A percentile compares a stretch with the other conserved stretches of the same genome.
These are phyloP conservation scores for Spinus pinus DNA, from an alignment of 2,797 vertebrate species.

Conservation along the genomic window DNA sequence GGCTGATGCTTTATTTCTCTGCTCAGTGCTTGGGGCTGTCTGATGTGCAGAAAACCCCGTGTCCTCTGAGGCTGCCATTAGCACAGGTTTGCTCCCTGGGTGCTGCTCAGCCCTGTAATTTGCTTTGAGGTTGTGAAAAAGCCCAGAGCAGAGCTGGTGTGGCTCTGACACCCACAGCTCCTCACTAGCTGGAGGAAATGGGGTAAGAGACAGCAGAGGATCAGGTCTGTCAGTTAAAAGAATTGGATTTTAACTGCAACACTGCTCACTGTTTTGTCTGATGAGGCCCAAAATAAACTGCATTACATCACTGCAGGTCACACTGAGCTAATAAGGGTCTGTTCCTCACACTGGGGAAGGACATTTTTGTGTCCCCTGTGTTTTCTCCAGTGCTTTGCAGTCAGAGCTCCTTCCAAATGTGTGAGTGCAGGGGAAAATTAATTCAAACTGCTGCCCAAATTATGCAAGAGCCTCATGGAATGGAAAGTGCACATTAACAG, in stretches of 20 bases:
- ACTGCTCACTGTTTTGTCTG: slow-evolving; percentile 20
- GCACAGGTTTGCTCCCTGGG: background rate
- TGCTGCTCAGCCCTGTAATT: background rate
- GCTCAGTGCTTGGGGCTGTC: background rate
- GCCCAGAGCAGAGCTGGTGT: fast-evolving
- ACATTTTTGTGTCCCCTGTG: background rate
- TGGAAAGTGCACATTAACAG: slow-evolving; percentile 3
- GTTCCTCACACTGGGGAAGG: background rate
- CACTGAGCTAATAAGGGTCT: background rate
- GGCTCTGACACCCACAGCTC: background rate
- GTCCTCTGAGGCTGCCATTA: background rate
- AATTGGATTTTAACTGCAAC: slow-evolving; percentile 1
- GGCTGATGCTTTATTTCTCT: background rate
- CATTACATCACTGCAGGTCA: slow-evolving; percentile 27
- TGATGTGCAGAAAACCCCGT: background rate
- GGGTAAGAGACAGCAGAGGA: background rate
- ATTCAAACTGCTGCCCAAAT: slow-evolving; percentile 22
- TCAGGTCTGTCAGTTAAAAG: slow-evolving; percentile 20
- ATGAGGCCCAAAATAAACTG: slow-evolving; percentile 46
- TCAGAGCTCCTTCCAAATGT: background rate
- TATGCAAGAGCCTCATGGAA: slow-evolving; percentile 14
- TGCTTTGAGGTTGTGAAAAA: background rate
- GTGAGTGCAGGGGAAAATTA: slow-evolving; percentile 23
- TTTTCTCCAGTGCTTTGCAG: slow-evolving; percentile 10
- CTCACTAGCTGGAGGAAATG: background rate